Evolutionary conservation across 2,113 vertebrate species (phyloP), one percentile per base, ranked within the genome.

Genomic region (Aleadryas rufinucha): DNA sequence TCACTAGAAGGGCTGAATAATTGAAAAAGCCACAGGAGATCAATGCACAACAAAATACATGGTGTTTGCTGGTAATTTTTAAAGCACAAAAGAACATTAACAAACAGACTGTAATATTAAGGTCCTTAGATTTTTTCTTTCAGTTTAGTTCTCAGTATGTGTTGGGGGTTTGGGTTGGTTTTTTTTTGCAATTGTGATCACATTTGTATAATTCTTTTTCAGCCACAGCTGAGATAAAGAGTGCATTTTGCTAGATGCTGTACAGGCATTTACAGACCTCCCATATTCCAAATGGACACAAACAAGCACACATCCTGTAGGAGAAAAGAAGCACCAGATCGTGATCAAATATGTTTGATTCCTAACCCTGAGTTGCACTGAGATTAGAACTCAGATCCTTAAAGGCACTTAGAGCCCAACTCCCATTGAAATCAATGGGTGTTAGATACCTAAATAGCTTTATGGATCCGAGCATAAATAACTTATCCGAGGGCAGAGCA

Each of bases 391-490:
- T 90, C 94, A 86, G 56, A 94, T 87, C 53, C 87, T 87, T 89
- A 92, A 87, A 95, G 87, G 47, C 69, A 92, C 68, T 93, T 81
- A 82, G 9, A 89, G 33, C 19, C 87, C 44, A 84, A 24, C n/a
- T 91, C 84, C 69, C 72, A 82, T 75, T 87, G 72, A 95, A 95
- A 96, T 95, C 93, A 95, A 95, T 92, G 94, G 72, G 77, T 75
- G 69, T 92, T 94, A 95, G 86, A 84, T 90, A 84, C 69, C 60
- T 94, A 93, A 95, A 97, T 89, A 95, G 89, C 60, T 96, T 95
- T 96, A 96, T 95, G 91, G 91, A 93, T 95, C 84, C 11, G 6
- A 89, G 52, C 54, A 75, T 84, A 95, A 95, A 89, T 91, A 88
- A 95, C 89, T 91, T 92, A 87, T 82, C 77, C 77, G 92, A 95